Percentiles rank a stretch among this genome's conserved stretches.
These are phyloP conservation scores for Pachyrhynchus sulphureomaculatus DNA, from an alignment of 1,140 invertebrate genomes.

Conservation along the genomic window DNA sequence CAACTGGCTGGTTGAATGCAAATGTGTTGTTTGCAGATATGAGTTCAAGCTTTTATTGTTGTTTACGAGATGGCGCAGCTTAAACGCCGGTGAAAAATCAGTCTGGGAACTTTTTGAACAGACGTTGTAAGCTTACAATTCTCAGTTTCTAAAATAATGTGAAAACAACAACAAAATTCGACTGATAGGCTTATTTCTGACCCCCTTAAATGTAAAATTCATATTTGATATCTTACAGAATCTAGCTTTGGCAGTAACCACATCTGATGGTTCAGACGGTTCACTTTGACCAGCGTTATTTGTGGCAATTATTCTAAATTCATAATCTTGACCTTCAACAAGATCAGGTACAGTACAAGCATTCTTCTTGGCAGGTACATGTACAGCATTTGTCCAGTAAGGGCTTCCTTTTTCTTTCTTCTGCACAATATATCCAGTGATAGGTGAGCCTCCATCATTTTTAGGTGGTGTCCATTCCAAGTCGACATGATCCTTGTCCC, in stretches of 20 bases:
- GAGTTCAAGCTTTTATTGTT: too few relatives aligned
- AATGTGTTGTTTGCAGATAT: too few relatives aligned
- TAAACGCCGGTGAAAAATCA: too few relatives aligned
- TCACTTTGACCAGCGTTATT: slow-evolving; percentile 95
- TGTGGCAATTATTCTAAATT: slow-evolving; percentile 93
- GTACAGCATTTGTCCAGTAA: slow-evolving; percentile 86
- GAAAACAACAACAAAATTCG: too few relatives aligned
- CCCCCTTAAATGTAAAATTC: too few relatives aligned
- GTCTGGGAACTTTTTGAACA: too few relatives aligned
- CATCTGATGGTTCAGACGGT: slow-evolving; percentile 89
- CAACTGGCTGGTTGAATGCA: too few relatives aligned
- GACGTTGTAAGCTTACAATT: too few relatives aligned
- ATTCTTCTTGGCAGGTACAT: slow-evolving; percentile 77
- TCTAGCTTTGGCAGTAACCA: slow-evolving; percentile 83
- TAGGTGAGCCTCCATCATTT: slow-evolving; percentile 86
- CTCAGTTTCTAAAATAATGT: too few relatives aligned
- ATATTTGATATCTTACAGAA: slow-evolving; percentile 60
- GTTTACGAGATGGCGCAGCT: too few relatives aligned
- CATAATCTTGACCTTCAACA: slow-evolving; percentile 92
- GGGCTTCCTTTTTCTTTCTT: slow-evolving; percentile 92
- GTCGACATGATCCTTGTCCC: slow-evolving; percentile 92
- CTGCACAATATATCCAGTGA: slow-evolving; percentile 92
- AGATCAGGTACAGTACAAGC: slow-evolving; percentile 82
- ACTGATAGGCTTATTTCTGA: too few relatives aligned
- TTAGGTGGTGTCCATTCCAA: slow-evolving; percentile 85